Evolutionary conservation across 2,797 vertebrate genomes (phyloP).

Genomic region (Anabacerthia variegaticeps): DNA sequence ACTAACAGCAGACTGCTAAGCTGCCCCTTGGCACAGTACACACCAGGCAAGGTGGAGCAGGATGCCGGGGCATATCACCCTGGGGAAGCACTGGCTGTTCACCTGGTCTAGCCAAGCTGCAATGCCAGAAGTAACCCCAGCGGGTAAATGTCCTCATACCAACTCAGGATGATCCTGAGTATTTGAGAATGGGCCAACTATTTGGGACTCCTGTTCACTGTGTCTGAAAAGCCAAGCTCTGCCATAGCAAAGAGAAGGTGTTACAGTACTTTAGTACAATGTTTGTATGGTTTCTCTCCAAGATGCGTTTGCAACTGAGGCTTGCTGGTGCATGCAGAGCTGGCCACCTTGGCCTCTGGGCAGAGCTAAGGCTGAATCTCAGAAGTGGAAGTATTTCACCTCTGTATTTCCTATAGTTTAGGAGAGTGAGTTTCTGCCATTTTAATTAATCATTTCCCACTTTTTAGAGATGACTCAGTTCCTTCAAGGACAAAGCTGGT

Average conservation of each 20-base stretch:
- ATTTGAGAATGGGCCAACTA: not conserved
- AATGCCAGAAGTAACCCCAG: not conserved
- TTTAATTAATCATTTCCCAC: not conserved
- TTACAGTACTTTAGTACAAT: not conserved
- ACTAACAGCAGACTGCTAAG: not conserved
- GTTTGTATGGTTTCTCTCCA: not conserved
- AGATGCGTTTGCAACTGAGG: not conserved
- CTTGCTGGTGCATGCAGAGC: not conserved
- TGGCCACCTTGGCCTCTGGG: not conserved
- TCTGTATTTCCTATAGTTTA: not conserved
- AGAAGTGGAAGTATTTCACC: not conserved
- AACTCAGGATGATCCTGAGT: accelerated
- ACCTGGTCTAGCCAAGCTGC: not conserved
- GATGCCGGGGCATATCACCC: accelerated
- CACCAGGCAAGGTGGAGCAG: not conserved
- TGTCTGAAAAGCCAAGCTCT: not conserved
- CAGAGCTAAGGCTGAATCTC: not conserved
- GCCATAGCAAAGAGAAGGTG: not conserved
- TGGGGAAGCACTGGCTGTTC: not conserved
- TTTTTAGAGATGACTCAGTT: not conserved
- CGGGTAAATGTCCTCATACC: accelerated
- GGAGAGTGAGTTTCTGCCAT: not conserved
- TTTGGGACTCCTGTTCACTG: not conserved
- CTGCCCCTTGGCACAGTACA: not conserved
- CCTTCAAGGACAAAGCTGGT: not conserved